Conservation (phyloP, 2,113 vertebrate species). For the Enhydra lutris region DNA sequence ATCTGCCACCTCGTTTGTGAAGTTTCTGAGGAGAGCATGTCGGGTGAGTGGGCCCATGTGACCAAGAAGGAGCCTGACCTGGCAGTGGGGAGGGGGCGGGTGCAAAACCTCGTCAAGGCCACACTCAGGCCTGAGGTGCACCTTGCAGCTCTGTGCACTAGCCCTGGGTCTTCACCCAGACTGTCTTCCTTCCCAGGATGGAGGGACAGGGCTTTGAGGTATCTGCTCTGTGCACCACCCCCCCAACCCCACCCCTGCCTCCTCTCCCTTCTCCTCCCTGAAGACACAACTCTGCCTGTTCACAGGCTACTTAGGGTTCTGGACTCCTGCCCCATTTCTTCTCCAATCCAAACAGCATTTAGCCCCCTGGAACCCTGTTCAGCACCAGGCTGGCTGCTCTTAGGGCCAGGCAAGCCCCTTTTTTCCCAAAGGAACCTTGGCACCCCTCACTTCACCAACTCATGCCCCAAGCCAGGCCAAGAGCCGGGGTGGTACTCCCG, state of each 20-base stretch:
- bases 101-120: neutral
- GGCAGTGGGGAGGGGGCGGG: neutral
- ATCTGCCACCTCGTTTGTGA: neutral
- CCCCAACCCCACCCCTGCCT: neutral
- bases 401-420: neutral
- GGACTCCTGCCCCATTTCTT: neutral
- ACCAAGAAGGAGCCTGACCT: neutral
- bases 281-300: neutral
- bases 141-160: neutral
- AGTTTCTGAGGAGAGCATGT: neutral
- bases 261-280: neutral
- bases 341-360: neutral
- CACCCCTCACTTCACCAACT: neutral
- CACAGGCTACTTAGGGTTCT: neutral
- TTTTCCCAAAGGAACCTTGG: neutral
- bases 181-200: neutral
- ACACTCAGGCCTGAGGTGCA: neutral
- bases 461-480: neutral
- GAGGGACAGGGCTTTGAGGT: neutral
- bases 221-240: neutral
- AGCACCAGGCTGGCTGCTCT: neutral
- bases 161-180: neutral
- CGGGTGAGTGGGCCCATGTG: neutral
- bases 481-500: neutral
- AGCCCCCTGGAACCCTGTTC: neutral